Conservation (phyloP, 2,888 invertebrate species). For the Leptinotarsa juncta region DNA sequence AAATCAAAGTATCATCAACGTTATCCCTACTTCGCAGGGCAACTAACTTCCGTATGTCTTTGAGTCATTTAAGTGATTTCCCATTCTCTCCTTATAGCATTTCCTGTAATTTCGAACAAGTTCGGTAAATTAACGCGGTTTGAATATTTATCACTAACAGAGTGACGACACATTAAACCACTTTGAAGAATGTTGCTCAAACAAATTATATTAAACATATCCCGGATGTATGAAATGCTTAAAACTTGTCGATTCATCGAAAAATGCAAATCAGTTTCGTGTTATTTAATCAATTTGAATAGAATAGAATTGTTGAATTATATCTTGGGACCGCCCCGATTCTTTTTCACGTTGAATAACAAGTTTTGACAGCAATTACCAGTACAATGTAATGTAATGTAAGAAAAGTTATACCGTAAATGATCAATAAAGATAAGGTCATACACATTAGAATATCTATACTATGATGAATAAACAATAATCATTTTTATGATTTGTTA, state of each 20-base stretch:
- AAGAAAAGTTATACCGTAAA: neutral
- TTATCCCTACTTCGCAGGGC: too few species aligned
- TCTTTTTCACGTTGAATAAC: neutral
- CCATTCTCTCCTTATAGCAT: slow-evolving; percentile 25
- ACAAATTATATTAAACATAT: slow-evolving; percentile 27
- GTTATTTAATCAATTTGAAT: slow-evolving; percentile 34
- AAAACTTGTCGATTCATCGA: slow-evolving; percentile 42
- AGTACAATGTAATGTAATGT: neutral
- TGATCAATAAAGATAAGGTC: neutral
- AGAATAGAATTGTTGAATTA: slow-evolving; percentile 28
- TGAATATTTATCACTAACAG: slow-evolving; percentile 40
- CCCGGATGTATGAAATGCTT: slow-evolving; percentile 49
- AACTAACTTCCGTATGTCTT: slow-evolving; percentile 12
- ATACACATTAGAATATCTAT: too few species aligned
- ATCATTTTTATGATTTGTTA: too few species aligned
- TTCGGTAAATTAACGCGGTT: slow-evolving; percentile 31
- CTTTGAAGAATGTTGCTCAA: slow-evolving; percentile 42
- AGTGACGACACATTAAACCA: slow-evolving; percentile 41
- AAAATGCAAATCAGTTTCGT: slow-evolving; percentile 40
- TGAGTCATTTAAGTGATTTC: slow-evolving; percentile 26
- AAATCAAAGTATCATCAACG: too few species aligned
- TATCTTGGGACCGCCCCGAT: slow-evolving; percentile 9
- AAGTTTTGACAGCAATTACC: slow-evolving; percentile 13
- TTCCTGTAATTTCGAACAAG: slow-evolving; percentile 37
- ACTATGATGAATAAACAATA: too few species aligned